Percentiles rank a stretch among this genome's conserved stretches.
Conservation (phyloP, 1,140 invertebrate species). For the Rhopalosiphum padi region DNA sequence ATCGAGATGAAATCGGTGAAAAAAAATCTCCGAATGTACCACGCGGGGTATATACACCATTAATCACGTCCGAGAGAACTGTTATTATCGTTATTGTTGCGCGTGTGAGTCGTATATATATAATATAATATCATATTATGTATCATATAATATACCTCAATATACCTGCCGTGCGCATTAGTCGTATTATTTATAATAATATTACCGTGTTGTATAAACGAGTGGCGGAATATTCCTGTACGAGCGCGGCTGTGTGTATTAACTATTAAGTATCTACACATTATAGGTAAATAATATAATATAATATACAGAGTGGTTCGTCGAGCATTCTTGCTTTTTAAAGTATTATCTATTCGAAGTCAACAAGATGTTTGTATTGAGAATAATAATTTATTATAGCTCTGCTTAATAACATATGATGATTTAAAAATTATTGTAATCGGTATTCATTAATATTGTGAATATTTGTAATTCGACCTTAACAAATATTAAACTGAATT, state of each 20-base stretch:
- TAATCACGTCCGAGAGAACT: constrained; percentile 10
- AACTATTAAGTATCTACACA: background rate
- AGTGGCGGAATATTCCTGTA: background rate
- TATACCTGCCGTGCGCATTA: constrained; percentile 2
- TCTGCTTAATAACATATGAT: too few relatives aligned
- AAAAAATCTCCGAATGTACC: constrained; percentile 14
- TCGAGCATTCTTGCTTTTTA: background rate
- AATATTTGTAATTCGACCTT: too few relatives aligned
- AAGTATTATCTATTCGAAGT: background rate
- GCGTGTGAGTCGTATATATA: background rate
- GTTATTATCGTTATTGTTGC: background rate
- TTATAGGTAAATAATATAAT: background rate
- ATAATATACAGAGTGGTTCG: background rate
- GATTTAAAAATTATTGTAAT: too few relatives aligned
- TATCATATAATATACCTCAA: background rate
- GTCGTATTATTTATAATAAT: background rate
- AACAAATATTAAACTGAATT: too few relatives aligned
- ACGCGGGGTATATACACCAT: background rate
- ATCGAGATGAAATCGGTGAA: background rate
- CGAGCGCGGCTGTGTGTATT: background rate
- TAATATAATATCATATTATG: background rate
- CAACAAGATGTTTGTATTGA: background rate
- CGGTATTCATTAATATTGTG: too few relatives aligned
- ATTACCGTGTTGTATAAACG: constrained; percentile 2
- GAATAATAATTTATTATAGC: too few relatives aligned